Conservation (phyloP, 1,140 invertebrate genomes). For the Neodiprion virginianus region DNA sequence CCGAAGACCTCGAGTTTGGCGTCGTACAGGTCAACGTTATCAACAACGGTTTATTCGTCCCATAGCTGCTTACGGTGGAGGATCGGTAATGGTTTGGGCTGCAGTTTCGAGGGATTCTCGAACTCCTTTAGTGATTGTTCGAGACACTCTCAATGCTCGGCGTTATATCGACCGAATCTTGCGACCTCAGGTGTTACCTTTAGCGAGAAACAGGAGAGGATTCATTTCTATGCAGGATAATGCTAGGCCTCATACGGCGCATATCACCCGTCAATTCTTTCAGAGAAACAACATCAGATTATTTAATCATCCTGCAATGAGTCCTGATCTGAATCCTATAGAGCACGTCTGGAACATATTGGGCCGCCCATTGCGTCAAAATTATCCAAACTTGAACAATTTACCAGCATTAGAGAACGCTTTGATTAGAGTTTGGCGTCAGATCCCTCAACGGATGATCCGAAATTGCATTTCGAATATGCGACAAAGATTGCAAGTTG, state of each 20-base stretch:
- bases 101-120: constrained; percentile 36
- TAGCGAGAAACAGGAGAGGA: neutral
- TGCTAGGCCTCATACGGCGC: constrained; percentile 32
- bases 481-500: constrained; percentile 30
- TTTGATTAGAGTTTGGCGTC: no score
- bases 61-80: constrained; percentile 36
- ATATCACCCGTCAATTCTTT: constrained; percentile 15
- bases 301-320: constrained; percentile 33
- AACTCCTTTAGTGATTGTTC: constrained; percentile 28
- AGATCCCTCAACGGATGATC: neutral
- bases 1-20: constrained; percentile 33
- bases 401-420: no score
- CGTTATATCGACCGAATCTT: constrained; percentile 41
- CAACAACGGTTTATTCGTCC: constrained; percentile 35
- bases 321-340: constrained; percentile 51
- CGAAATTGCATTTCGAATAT: constrained; percentile 17
- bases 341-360: constrained; percentile 48
- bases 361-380: constrained; percentile 1
- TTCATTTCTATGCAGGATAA: constrained; percentile 32
- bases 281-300: constrained; percentile 16
- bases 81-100: constrained; percentile 42
- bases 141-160: constrained; percentile 28
- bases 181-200: constrained; percentile 33
- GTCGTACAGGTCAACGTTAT: constrained; percentile 37
- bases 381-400: constrained; percentile 14